Conservation (phyloP, 2,888 invertebrate genomes). For the Thumatha senex region DNA sequence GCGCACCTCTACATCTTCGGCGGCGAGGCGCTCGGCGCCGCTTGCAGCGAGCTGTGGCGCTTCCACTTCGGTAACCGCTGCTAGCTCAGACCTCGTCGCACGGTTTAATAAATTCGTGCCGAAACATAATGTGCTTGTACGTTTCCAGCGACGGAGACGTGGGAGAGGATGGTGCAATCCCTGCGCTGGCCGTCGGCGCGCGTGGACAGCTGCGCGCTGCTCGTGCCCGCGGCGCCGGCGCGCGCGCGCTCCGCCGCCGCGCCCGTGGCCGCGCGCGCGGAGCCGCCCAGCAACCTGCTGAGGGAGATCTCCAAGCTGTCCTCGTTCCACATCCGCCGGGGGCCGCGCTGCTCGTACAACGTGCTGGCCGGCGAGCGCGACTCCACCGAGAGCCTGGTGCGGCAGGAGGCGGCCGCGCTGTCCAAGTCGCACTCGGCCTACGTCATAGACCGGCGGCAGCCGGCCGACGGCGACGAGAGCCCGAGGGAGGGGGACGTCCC, state of each 20-base stretch:
- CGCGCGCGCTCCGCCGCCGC: conserved; percentile 25
- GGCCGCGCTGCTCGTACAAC: conserved; percentile 88
- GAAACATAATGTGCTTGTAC: not conserved
- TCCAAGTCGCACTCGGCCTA: conserved; percentile 84
- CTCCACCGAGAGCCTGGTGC: conserved; percentile 85
- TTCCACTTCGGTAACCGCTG: conserved; percentile 88
- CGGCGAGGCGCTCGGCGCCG: conserved; percentile 88
- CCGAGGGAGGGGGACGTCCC: conserved; percentile 58
- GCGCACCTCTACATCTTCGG: conserved; percentile 92
- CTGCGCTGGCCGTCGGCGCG: conserved; percentile 86
- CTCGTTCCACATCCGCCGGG: conserved; percentile 86
- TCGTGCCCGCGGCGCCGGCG: conserved; percentile 79
- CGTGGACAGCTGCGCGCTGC: conserved; percentile 87
- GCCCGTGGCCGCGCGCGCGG: conserved; percentile 47
- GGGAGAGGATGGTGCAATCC: conserved; percentile 88
- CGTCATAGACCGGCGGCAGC: conserved; percentile 74
- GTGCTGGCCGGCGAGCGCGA: conserved; percentile 85
- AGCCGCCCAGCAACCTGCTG: conserved; percentile 78
- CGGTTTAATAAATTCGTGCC: not conserved
- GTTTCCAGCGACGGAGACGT: conserved; percentile 86
- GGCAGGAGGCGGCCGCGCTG: conserved; percentile 59
- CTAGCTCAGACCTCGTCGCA: not conserved
- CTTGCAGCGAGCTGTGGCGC: conserved; percentile 91
- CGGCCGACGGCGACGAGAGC: conserved; percentile 47
- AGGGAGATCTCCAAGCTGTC: conserved; percentile 89